Conservation (phyloP, 2,113 vertebrate species). For the Eulemur macaco region DNA sequence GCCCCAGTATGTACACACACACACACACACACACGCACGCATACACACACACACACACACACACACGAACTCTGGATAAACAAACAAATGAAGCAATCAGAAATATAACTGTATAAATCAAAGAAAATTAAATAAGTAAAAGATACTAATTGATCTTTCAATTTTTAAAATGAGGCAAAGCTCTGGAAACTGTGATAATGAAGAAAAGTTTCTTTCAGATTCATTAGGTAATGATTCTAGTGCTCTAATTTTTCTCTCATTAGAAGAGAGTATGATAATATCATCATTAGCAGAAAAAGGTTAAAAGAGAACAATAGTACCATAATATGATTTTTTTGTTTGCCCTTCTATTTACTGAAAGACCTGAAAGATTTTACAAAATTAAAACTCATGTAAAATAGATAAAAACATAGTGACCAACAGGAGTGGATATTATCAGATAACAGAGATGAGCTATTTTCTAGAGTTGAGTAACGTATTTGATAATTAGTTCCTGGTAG, state of each 20-base stretch:
- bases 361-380: not conserved
- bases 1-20: too few species aligned
- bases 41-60: not conserved
- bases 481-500: not conserved
- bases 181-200: constrained; percentile 52
- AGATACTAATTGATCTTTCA: constrained; percentile 33
- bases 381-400: not conserved
- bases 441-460: not conserved
- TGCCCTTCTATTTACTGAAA: not conserved
- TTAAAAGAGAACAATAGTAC: constrained; percentile 28
- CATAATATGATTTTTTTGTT: not conserved
- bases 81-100: constrained; percentile 3
- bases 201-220: constrained; percentile 42
- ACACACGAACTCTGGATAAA: not conserved
- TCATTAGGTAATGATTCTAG: constrained; percentile 18
- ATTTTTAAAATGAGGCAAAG: not conserved
- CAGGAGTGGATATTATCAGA: not conserved
- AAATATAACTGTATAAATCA: not conserved
- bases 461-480: not conserved
- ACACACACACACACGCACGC: not conserved
- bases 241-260: constrained; percentile 45
- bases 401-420: not conserved
- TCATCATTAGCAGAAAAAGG: constrained; percentile 22
- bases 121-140: constrained; percentile 43
- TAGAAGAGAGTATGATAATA: constrained; percentile 8